Percentiles rank a stretch among this genome's conserved stretches.
Evolutionary conservation across 2,888 invertebrate genomes (phyloP).

Genomic region (Gymnocheta viridis): DNA sequence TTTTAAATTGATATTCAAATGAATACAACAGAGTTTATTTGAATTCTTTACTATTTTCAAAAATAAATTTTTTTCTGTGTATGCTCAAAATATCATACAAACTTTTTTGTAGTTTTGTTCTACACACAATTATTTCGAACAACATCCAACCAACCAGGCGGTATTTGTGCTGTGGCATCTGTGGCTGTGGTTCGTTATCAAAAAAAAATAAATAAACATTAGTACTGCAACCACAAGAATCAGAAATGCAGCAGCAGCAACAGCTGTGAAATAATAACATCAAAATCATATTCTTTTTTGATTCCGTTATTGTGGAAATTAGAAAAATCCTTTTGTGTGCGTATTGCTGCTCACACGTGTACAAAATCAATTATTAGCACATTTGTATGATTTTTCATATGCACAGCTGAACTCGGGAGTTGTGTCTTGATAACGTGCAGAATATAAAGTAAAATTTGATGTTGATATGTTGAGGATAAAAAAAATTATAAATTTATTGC

Average conservation of each 20-base stretch:
- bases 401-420: not conserved
- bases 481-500: not conserved
- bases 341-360: not conserved
- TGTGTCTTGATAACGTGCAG: not conserved
- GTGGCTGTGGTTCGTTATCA: slow-evolving; percentile 38
- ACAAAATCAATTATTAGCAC: slow-evolving; percentile 18
- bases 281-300: not conserved
- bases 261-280: slow-evolving; percentile 33
- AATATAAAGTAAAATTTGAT: not conserved
- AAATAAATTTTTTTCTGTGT: too few species aligned
- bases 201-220: slow-evolving; percentile 28
- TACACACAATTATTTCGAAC: not conserved
- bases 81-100: slow-evolving; percentile 2
- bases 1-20: too few species aligned
- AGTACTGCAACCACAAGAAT: not conserved
- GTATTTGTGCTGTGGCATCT: slow-evolving; percentile 40
- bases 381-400: not conserved
- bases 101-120: not conserved
- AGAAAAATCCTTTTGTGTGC: not conserved
- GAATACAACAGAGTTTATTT: too few species aligned
- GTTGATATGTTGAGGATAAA: too few species aligned
- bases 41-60: too few species aligned
- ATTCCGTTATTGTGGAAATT: not conserved
- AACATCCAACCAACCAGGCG: not conserved
- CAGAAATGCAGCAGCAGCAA: slow-evolving; percentile 14